Evolutionary conservation across 1,140 invertebrate genomes (phyloP), one percentile per base, ranked within the genome.

Genomic region (Bombyx mandarina): DNA sequence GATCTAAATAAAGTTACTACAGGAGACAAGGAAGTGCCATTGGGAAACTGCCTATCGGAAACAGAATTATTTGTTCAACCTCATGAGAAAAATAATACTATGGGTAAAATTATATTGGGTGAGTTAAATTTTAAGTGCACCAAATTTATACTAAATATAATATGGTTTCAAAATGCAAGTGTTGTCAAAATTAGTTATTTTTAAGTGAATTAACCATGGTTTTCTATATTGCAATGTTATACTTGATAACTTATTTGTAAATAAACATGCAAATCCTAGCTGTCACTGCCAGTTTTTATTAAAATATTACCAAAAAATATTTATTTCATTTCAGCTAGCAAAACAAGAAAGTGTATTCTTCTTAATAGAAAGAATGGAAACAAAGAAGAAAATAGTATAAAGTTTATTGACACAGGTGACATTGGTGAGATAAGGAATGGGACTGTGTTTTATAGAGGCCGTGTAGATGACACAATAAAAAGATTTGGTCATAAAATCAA

Each of bases 401-500:
- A 91, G 59, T 91, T 91, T 80, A 80, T 93, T 67, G 79, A 89
- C 62, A 93, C 93, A 57, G 94, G 94, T 50, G 94, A 95, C 78
- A 58, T 91, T 53, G 93, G 90, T 35, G 66, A 89, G 83, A 77
- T 89, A 43, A 74, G 82, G 63, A 77, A 78, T 56, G 88, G 88
- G 6, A 79, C 77, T 52, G 80, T 94, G n/a, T 90, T 90, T 68
- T 94, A 91, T 65, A 83, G 90, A 66, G 90, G 92, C 8, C 88
- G 94, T 55, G 88, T 78, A 63, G 92, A 94, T 85, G 88, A 90
- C 61, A 77, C 90, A 46, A 85, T 95, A n/a, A 96, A 96, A 85
- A 84, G 93, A 77, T 91, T 92, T 82, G 94, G 94, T 2, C 89
- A 91, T 63, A 92, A 92, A 79, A 69, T 95, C 18, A 89, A 91